These are phyloP conservation scores for Macropis europaea DNA, from an alignment of 2,888 invertebrate species.

Conservation along the genomic window DNA sequence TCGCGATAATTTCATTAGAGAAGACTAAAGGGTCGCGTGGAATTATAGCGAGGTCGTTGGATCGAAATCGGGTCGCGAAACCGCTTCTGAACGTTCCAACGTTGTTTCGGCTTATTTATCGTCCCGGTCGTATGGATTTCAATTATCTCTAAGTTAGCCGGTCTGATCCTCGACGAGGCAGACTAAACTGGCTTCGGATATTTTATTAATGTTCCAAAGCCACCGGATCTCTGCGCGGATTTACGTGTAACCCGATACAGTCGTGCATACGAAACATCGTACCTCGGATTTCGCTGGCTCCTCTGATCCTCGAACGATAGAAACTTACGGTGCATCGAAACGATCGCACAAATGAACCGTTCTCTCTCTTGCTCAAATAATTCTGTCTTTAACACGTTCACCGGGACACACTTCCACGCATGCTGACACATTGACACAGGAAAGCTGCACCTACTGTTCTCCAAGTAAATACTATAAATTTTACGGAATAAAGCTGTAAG, in stretches of 20 bases:
- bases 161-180: not conserved
- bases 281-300: not conserved
- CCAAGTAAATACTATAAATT: too few relatives aligned
- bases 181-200: not conserved
- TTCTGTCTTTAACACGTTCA: too few relatives aligned
- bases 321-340: not conserved
- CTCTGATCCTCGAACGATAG: slow-evolving; percentile 6
- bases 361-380: not conserved
- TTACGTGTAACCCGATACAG: not conserved
- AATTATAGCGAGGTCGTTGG: not conserved
- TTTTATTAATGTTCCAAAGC: slow-evolving; percentile 30
- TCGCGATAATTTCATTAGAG: slow-evolving; percentile 18
- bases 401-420: too few relatives aligned
- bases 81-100: not conserved
- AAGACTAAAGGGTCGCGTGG: not conserved
- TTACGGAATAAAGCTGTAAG: too few relatives aligned
- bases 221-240: slow-evolving; percentile 10
- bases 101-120: slow-evolving; percentile 12
- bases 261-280: slow-evolving; percentile 6
- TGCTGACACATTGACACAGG: too few relatives aligned
- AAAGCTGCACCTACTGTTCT: too few relatives aligned
- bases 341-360: not conserved
- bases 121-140: slow-evolving; percentile 7
- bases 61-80: not conserved
- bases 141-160: slow-evolving; percentile 7